Conservation (phyloP, 2,888 invertebrate species). For the Luffia ferchaultella region DNA sequence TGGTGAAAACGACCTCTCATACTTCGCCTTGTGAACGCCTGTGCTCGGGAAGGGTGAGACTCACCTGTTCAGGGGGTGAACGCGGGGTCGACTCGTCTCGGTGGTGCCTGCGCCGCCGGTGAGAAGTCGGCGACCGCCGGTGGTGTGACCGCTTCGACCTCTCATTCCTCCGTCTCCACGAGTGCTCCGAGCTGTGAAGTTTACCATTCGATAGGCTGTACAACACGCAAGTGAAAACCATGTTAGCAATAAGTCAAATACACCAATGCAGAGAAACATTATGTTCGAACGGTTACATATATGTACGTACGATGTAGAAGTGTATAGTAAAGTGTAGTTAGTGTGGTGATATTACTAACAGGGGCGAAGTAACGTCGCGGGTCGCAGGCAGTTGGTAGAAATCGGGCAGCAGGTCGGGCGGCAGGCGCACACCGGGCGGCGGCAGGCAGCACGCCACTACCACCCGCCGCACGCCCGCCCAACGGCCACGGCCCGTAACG, state of each 20-base stretch:
- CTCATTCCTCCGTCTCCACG: conserved; percentile 81
- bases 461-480: conserved; percentile 38
- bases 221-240: conserved; percentile 26
- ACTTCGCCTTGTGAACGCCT: conserved; percentile 18
- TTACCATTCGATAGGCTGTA: conserved; percentile 61
- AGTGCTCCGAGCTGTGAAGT: conserved; percentile 78
- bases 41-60: conserved; percentile 31
- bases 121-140: conserved; percentile 81
- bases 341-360: conserved; percentile 22
- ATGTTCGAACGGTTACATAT: too few relatives aligned
- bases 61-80: conserved; percentile 59
- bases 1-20: conserved; percentile 33
- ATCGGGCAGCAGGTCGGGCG: conserved; percentile 40
- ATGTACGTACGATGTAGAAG: too few relatives aligned
- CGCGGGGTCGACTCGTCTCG: conserved; percentile 56
- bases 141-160: conserved; percentile 87
- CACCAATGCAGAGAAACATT: conserved; percentile 18
- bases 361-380: conserved; percentile 44
- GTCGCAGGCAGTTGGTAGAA: conserved; percentile 16
- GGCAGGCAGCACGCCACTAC: conserved; percentile 51
- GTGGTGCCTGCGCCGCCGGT: conserved; percentile 73
- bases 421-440: conserved; percentile 34
- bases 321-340: background rate
- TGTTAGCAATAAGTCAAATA: conserved; percentile 21
- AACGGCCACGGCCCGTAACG: background rate